Evolutionary conservation across 2,797 vertebrate genomes (phyloP).

Genomic region (Lateolabrax maculatus): DNA sequence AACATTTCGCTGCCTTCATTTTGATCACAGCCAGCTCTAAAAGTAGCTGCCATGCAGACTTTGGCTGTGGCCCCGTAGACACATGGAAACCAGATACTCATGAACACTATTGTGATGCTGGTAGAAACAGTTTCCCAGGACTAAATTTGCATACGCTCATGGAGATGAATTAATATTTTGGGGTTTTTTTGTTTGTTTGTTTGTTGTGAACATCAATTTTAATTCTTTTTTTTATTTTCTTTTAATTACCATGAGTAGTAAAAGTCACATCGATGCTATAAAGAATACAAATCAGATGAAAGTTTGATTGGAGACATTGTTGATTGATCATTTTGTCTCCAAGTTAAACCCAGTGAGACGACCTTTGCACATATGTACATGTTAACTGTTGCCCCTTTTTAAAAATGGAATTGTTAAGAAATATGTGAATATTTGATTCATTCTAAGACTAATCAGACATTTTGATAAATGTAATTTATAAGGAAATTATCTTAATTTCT

Average conservation of each 20-base stretch:
- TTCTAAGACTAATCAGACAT: conserved; percentile 65
- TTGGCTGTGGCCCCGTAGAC: conserved; percentile 11
- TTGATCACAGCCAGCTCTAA: conserved; percentile 35
- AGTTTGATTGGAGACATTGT: conserved; percentile 40
- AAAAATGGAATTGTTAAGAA: conserved; percentile 57
- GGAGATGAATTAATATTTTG: neutral
- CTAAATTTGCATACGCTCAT: neutral
- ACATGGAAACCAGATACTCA: conserved; percentile 10
- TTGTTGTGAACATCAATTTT: conserved; percentile 6
- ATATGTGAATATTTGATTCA: conserved; percentile 67
- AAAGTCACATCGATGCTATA: conserved; percentile 37
- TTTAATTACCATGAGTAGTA: conserved; percentile 12
- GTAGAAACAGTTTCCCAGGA: neutral
- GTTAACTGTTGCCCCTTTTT: conserved; percentile 56
- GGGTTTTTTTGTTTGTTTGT: neutral
- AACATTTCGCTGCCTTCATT: conserved; percentile 36
- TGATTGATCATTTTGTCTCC: conserved; percentile 42
- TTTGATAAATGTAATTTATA: conserved; percentile 79
- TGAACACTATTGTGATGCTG: conserved; percentile 42
- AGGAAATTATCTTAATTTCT: conserved; percentile 28
- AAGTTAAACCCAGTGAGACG: conserved; percentile 37
- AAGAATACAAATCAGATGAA: conserved; percentile 23
- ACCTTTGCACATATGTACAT: conserved; percentile 79
- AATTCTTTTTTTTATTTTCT: no score
- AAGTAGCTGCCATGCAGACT: conserved; percentile 46